Evolutionary conservation across 1,140 invertebrate species (phyloP), one percentile per base, ranked within the genome.

Genomic region (Aphidius gifuensis): DNA sequence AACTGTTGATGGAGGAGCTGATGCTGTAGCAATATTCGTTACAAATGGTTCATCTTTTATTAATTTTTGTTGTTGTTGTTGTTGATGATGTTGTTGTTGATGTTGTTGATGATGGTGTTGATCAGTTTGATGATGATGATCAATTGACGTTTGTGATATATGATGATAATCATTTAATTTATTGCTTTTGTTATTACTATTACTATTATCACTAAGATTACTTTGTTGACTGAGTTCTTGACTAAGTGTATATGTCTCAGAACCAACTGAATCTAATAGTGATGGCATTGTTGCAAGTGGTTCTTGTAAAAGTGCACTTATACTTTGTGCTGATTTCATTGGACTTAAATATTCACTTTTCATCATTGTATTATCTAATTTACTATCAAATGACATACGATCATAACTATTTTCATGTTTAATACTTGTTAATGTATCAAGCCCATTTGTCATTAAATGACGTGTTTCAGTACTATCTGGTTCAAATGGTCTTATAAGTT

Each of bases 251-350:
- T 67, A 7, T 60, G 63, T 9, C 60, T 66, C 40, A 55, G 46
- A 39, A 58, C 63, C 40, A 68, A 70, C 11, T 3, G 64, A 58
- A 39, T 77, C 72, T 9, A 78, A 58, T 40, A 79, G 62, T 8
- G 76, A 75, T 0, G 75, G 73, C 68, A 79, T 74, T 1, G 72
- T 68, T 1, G 78, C 68, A 5, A 78, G 53, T 1, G 74, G 71
- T 23, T 81, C 78, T 45, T 80, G 77, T 1, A 81, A 60, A 3
- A 80, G 51, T 2, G 78, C 78, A 39, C 75, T 80, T 53, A 81
- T 81, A 57, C 77, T 75, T 53, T 78, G 76, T 3, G 73, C 77
- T 5, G 78, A 78, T n/a, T 80, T 81, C 23, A 77, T 66, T 0
- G 78, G 77, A 9, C 78, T 79, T 3, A 74, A 62, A 47, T 71